Conservation (phyloP, 2,797 vertebrate species). For the Hipposideros larvatus region DNA sequence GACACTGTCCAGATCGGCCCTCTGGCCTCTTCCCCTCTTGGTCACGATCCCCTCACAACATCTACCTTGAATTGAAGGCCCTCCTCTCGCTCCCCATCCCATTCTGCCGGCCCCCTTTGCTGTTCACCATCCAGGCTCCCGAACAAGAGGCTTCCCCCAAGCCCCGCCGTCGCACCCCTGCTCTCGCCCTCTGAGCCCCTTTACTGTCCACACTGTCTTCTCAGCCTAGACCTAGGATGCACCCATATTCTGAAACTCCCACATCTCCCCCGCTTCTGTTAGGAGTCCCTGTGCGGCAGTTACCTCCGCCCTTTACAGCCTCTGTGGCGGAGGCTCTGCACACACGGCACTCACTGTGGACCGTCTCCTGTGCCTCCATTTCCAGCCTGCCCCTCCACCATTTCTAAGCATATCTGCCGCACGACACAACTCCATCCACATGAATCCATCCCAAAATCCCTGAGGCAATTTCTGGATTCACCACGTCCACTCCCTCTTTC, state of each 20-base stretch:
- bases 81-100: background rate
- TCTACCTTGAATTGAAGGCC: background rate
- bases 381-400: background rate
- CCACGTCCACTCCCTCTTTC: background rate
- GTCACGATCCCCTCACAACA: background rate
- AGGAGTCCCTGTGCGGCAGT: too few species aligned
- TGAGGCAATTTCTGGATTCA: background rate
- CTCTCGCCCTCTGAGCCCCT: background rate
- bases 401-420: background rate
- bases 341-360: background rate
- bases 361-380: background rate
- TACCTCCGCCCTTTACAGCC: background rate
- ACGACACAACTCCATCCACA: background rate
- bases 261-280: background rate
- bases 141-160: background rate
- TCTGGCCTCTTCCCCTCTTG: background rate
- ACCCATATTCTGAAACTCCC: background rate
- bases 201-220: background rate
- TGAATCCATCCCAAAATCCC: background rate
- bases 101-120: background rate
- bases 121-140: background rate
- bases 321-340: background rate
- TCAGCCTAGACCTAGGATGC: background rate
- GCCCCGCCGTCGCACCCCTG: accelerated
- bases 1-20: background rate